Base-by-base conservation (phyloP, 1,140 invertebrate genomes). In the Pinna nobilis region DNA sequence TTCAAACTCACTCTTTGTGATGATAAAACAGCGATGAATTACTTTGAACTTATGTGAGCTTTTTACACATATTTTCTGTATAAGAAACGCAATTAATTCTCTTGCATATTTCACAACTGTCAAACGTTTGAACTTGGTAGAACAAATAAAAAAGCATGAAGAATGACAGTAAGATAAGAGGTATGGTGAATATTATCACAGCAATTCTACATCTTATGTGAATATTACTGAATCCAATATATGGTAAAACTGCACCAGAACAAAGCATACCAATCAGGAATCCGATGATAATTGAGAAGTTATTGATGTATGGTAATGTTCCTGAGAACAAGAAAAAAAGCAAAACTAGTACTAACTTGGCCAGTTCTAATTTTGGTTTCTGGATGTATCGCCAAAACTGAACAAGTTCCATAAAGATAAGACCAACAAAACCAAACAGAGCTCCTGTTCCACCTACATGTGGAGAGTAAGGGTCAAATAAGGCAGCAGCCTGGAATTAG, bases 331-430 rank as follows among this genome's bases (percentile, higher is more conserved):
- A 39, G 28, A 80, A 72, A 2, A 84, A 32, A 9, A 66, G 11
- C 9, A 83, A 57, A 25, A 78, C 51, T 28, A 41, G 18, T 15
- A 64, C 41, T 18, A 86, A 44, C 74, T 86, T 87, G n/a, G 70
- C n/a, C 20, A 79, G 44, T 59, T 86, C 82, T 55, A 51, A 39
- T 28, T 37, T 41, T 13, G 86, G 82, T 41, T 66, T 67, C 2
- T 70, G 23, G 18, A 87, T 64, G 37, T 86, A 37, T 13, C 32
- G 61, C 84, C 84, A 86, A 30, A 84, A 83, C 23, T 86, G 82
- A 11, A 81, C n/a, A 3, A 87, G 77, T 70, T 87, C 84, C 35
- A 84, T 69, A 3, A 78, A 53, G n/a, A 77, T 51, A 4, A 85
- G 78, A 9, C 83, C 86, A 0, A 84, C 23, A 30, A 83, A 70